These are phyloP conservation scores for Lepidurus packardi DNA, from an alignment of 1,140 invertebrate species.

Conservation along the genomic window DNA sequence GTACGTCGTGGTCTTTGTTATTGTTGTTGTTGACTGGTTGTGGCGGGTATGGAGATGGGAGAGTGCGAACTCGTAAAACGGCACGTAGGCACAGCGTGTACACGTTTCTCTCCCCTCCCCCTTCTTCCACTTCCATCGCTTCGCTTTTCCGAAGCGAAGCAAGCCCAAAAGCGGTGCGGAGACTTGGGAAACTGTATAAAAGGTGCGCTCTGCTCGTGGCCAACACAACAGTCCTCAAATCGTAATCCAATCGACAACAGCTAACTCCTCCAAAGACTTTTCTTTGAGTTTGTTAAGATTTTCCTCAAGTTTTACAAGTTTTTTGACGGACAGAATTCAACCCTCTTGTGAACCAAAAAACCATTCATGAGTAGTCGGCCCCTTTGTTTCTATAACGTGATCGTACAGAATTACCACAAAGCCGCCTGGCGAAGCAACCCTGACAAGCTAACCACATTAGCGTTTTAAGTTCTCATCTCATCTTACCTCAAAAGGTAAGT, in stretches of 20 bases:
- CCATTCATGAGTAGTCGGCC: not conserved
- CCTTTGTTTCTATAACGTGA: not conserved
- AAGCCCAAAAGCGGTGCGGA: not conserved
- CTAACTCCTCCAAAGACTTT: not conserved
- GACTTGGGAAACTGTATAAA: not conserved
- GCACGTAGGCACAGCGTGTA: not conserved
- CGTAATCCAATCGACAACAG: not conserved
- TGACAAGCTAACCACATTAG: not conserved
- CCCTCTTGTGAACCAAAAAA: not conserved
- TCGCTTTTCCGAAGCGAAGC: not conserved
- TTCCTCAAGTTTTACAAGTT: not conserved
- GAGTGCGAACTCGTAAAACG: not conserved
- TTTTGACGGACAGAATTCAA: not conserved
- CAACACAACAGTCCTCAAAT: not conserved
- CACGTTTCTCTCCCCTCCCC: not conserved
- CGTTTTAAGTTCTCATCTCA: not conserved
- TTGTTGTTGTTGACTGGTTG: not conserved
- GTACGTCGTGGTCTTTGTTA: not conserved
- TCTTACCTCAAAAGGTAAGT: not conserved
- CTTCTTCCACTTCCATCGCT: not conserved
- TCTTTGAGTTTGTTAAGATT: not conserved
- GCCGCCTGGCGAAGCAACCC: not conserved
- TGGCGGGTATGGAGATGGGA: not conserved
- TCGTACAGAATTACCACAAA: conserved; percentile 1
- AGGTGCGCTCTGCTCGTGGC: not conserved